Evolutionary conservation across 2,888 invertebrate genomes (phyloP).

Genomic region (Pycnomerus fuliginosus): DNA sequence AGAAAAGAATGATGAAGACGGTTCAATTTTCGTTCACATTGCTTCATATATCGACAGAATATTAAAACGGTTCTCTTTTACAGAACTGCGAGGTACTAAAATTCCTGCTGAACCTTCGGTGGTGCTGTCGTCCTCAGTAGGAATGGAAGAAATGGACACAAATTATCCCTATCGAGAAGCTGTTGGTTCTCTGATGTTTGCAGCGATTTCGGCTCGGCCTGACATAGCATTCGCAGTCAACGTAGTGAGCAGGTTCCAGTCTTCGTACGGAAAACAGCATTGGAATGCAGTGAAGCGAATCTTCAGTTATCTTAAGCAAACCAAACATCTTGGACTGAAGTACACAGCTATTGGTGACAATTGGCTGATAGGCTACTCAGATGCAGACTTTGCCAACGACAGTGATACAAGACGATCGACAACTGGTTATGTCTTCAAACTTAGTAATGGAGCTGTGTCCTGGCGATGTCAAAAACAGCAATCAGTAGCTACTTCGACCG

Average conservation of each 20-base stretch:
- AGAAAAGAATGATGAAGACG: too few species aligned
- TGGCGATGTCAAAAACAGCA: slow-evolving; percentile 1
- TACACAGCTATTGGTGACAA: not conserved
- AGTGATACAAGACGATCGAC: not conserved
- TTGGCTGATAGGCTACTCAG: not conserved
- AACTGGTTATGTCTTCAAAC: not conserved
- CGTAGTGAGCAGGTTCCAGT: slow-evolving; percentile 25
- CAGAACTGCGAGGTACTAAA: too few species aligned
- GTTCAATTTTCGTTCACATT: too few species aligned
- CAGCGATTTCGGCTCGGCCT: slow-evolving; percentile 26
- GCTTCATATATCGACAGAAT: too few species aligned
- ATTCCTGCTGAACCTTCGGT: too few species aligned
- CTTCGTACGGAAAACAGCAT: slow-evolving; percentile 8
- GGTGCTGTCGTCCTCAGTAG: too few species aligned
- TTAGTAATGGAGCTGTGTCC: slow-evolving; percentile 1
- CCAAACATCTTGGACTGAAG: slow-evolving; percentile 1
- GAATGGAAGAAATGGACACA: too few species aligned
- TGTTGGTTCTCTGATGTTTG: slow-evolving; percentile 30
- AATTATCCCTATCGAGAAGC: slow-evolving; percentile 32
- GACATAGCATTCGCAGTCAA: slow-evolving; percentile 32
- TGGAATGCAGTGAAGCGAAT: slow-evolving; percentile 16
- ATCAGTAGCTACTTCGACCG: slow-evolving; percentile 23
- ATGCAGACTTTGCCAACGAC: slow-evolving; percentile 3
- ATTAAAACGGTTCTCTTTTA: too few species aligned
- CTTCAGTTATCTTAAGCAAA: slow-evolving; percentile 14